phyloP scores from a whole-genome alignment of 2,797 vertebrate genomes.

The Enteromius thamalakanensis region DNA sequence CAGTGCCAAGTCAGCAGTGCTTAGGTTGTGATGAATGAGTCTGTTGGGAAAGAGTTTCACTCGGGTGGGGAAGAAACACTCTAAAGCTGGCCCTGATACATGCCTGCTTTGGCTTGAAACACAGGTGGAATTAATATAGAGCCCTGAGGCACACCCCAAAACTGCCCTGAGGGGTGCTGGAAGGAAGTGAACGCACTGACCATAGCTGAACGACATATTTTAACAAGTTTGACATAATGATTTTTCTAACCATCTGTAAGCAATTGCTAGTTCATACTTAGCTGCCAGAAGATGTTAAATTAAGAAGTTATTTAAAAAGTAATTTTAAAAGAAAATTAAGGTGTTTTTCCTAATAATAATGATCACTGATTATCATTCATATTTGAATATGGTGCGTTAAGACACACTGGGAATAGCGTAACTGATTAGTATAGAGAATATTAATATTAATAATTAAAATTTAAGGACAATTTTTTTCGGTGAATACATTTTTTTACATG shows the following conservation, averaged over 20 bases:
- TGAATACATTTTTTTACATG: not conserved
- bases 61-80: conserved; percentile 47
- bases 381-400: not conserved
- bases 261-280: not conserved
- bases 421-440: not conserved
- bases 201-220: conserved; percentile 51
- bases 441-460: too few species aligned
- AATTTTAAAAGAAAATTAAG: not conserved
- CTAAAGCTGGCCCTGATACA: conserved; percentile 61
- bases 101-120: conserved; percentile 68
- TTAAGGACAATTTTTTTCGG: not conserved
- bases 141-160: conserved; percentile 41
- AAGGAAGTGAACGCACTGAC: conserved; percentile 19
- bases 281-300: not conserved
- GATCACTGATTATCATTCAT: not conserved
- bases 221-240: conserved; percentile 1
- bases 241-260: conserved; percentile 19
- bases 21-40: conserved; percentile 73
- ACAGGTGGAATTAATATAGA: conserved; percentile 46
- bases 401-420: not conserved
- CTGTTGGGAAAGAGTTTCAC: conserved; percentile 60
- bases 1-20: conserved; percentile 74
- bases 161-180: conserved; percentile 15
- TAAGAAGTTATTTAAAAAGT: not conserved
- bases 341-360: not conserved